These are phyloP conservation scores for Syngnathus rostellatus DNA, from an alignment of 2,797 vertebrate genomes.

Conservation along the genomic window DNA sequence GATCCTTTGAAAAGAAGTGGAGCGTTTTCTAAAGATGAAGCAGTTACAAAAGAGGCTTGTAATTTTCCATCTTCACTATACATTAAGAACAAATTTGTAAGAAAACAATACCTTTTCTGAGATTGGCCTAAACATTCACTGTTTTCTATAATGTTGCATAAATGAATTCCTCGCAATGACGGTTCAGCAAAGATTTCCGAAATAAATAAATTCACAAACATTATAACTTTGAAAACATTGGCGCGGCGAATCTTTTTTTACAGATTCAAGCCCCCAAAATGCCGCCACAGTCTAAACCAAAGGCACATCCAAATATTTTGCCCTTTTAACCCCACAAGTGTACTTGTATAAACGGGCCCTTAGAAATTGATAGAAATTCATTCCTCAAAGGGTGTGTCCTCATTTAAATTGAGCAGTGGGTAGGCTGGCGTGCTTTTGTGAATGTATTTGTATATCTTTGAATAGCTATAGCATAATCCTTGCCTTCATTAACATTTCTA, in stretches of 20 bases:
- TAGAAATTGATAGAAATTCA: not conserved
- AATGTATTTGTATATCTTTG: not conserved
- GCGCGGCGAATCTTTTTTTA: too few species aligned
- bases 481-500: constrained; percentile 47
- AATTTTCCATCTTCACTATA: too few species aligned
- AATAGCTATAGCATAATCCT: constrained; percentile 24
- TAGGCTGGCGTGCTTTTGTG: not conserved
- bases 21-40: not conserved
- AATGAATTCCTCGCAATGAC: too few species aligned
- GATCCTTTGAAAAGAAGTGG: not conserved
- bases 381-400: not conserved
- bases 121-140: not conserved
- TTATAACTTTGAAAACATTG: too few species aligned
- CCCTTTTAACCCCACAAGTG: too few species aligned
- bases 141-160: not conserved
- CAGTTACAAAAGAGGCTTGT: not conserved
- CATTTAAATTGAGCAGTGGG: not conserved
- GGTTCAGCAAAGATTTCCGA: not conserved
- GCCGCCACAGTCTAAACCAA: too few species aligned
- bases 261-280: too few species aligned
- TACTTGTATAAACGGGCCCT: not conserved
- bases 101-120: not conserved
- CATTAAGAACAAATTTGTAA: not conserved
- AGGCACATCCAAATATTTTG: too few species aligned
- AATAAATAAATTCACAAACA: too few species aligned